Evolutionary conservation across 2,113 vertebrate genomes (phyloP).

Genomic region (Phainopepla nitens): DNA sequence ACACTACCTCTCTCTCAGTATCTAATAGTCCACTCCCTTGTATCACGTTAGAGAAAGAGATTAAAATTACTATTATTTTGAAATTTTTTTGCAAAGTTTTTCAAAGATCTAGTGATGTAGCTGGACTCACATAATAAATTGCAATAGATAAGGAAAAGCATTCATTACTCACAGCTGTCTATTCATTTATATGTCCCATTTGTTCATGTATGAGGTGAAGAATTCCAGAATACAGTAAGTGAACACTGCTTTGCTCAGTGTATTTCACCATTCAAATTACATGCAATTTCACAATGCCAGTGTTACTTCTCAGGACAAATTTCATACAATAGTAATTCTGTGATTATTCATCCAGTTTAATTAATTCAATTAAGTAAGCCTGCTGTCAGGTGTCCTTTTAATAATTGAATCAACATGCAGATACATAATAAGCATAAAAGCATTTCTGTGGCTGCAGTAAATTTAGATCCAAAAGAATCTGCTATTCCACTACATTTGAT

Average conservation of each 20-base stretch:
- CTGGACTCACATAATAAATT: constrained; percentile 1
- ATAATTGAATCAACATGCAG: constrained; percentile 92
- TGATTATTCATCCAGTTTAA: constrained; percentile 85
- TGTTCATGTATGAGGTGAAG: constrained; percentile 51
- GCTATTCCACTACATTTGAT: constrained; percentile 82
- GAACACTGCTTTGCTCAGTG: constrained; percentile 62
- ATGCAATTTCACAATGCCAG: constrained; percentile 77
- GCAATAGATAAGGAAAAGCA: constrained; percentile 25
- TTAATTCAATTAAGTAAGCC: constrained; percentile 91
- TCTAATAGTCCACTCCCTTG: constrained; percentile 25
- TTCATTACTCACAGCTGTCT: constrained; percentile 52
- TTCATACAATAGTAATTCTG: constrained; percentile 79
- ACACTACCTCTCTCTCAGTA: background rate
- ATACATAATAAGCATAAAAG: constrained; percentile 89
- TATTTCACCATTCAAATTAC: constrained; percentile 76
- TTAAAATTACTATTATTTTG: constrained; percentile 13
- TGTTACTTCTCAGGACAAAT: constrained; percentile 80
- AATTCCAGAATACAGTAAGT: constrained; percentile 56
- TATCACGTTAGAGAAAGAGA: constrained; percentile 32
- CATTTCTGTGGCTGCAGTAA: constrained; percentile 84
- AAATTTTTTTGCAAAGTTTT: constrained; percentile 55
- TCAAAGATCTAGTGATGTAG: constrained; percentile 15
- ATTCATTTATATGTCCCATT: constrained; percentile 67
- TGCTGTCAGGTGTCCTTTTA: constrained; percentile 88
- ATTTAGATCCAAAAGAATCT: constrained; percentile 88